Base-by-base conservation (phyloP, 2,113 vertebrate species). In the Lagopus leucura region DNA sequence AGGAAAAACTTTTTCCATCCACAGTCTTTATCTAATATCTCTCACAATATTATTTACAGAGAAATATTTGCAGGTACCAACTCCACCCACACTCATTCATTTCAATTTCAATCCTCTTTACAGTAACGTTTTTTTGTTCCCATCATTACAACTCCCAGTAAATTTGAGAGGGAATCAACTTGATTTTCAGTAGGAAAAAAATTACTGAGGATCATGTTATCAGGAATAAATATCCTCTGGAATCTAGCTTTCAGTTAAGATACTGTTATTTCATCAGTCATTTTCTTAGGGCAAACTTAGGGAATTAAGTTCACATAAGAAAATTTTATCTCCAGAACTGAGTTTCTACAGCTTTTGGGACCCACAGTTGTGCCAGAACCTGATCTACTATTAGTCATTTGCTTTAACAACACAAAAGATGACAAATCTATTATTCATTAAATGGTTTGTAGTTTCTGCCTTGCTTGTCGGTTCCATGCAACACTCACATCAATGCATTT, bases 1-100 rank as follows among this genome's bases (percentile, higher is more conserved):
- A 88, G 69, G 72, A 83, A 83, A 90, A 65, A 54, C 66, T 90
- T 91, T 93, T 93, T 91, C 79, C 45, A 52, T 42, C 24, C 50
- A 90, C 13, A 50, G 48, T 79, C 21, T 95, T 85, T 45, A 87
- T 73, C 78, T 36, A 85, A 5, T 40, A 50, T 88, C 60, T 34
- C 72, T 87, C 87, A 82, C 42, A 94, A 86, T 79, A 73, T 74
- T 45, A 80, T 83, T 88, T 76, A 88, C 42, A 90, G 30, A 74
- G 20, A 69, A 83, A 93, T 67, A 86, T 17, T 67, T 42, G 65
- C 3, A 83, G 75, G 5, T 58, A 34, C 71, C 50, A 83, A 28
- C 28, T 86, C 50, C 25, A 88, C 60, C 42, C 42, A 80, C 70
- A 25, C n/a, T 91, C 79, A 91, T 30, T 11, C 45, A 73, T 88